A percentile compares a stretch with the other conserved stretches of the same genome.
Evolutionary conservation across 1,140 invertebrate species (phyloP).

Genomic region (Marisa cornuarietis): DNA sequence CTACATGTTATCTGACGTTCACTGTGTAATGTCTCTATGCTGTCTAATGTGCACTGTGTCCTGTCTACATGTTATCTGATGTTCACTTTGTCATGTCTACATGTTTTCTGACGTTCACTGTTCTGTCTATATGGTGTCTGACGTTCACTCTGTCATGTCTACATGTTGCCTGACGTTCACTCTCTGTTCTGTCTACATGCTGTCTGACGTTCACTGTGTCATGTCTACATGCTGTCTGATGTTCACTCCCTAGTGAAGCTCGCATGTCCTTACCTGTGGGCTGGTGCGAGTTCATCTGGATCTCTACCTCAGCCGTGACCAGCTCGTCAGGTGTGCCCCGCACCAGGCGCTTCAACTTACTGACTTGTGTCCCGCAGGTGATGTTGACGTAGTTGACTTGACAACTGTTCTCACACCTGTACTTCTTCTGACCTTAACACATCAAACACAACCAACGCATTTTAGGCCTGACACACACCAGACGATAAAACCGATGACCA

Average conservation of each 20-base stretch:
- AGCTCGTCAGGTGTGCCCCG: constrained; percentile 15
- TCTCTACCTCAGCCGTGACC: constrained; percentile 51
- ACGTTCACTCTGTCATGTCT: no score
- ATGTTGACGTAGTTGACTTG: constrained; percentile 40
- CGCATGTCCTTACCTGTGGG: constrained; percentile 22
- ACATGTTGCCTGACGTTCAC: no score
- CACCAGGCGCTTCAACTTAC: constrained; percentile 25
- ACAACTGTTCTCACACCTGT: constrained; percentile 51
- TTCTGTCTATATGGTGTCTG: no score
- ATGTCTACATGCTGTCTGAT: no score
- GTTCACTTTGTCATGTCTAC: no score
- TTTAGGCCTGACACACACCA: background rate
- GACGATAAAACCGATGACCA: background rate
- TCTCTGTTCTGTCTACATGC: no score
- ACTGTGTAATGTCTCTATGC: no score
- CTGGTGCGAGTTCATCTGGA: constrained; percentile 38
- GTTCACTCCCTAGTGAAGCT: background rate
- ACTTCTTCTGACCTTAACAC: constrained; percentile 50
- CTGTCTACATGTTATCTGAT: no score
- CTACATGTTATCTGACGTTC: no score
- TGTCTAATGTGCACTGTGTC: no score
- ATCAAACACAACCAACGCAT: background rate
- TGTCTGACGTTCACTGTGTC: no score
- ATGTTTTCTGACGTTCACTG: no score
- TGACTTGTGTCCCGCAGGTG: constrained; percentile 36